Evolutionary conservation across 2,113 vertebrate species (phyloP).

Genomic region (Sander vitreus): DNA sequence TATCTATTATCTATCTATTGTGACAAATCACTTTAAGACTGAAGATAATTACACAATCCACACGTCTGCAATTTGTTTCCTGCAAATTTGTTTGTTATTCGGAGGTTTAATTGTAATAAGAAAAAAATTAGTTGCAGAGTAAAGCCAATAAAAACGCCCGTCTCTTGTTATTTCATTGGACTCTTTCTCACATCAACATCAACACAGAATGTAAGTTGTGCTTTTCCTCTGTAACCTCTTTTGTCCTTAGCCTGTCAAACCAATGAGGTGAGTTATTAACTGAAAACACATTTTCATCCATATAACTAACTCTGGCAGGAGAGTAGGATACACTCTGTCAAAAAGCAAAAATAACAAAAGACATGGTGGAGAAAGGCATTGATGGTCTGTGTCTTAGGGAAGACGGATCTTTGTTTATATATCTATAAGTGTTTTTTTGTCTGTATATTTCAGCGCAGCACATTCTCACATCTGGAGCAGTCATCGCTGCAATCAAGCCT

Average conservation of each 20-base stretch:
- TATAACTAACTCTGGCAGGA: constrained; percentile 75
- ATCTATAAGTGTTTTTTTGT: constrained; percentile 41
- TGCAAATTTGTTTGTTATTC: constrained; percentile 11
- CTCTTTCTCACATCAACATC: constrained; percentile 30
- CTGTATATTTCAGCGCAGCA: constrained; percentile 37
- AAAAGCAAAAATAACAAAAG: constrained; percentile 75
- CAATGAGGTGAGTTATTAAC: constrained; percentile 77
- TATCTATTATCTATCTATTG: constrained; percentile 1
- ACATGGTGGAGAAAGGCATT: constrained; percentile 56
- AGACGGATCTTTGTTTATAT: constrained; percentile 49
- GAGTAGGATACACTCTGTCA: constrained; percentile 56
- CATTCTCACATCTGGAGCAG: constrained; percentile 75
- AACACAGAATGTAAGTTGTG: constrained; percentile 53
- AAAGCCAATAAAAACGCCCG: background rate
- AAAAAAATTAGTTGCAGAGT: background rate
- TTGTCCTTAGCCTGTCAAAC: constrained; percentile 56
- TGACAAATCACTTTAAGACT: constrained; percentile 33
- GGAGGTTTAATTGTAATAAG: background rate
- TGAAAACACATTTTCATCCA: constrained; percentile 80
- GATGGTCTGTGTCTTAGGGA: constrained; percentile 28
- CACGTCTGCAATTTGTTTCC: constrained; percentile 33
- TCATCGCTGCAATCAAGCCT: constrained; percentile 62
- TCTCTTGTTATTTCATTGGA: constrained; percentile 42
- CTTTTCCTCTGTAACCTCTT: constrained; percentile 48
- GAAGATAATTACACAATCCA: constrained; percentile 17